Conservation (phyloP, 2,888 invertebrate genomes). For the Ecliptopera silaceata region DNA sequence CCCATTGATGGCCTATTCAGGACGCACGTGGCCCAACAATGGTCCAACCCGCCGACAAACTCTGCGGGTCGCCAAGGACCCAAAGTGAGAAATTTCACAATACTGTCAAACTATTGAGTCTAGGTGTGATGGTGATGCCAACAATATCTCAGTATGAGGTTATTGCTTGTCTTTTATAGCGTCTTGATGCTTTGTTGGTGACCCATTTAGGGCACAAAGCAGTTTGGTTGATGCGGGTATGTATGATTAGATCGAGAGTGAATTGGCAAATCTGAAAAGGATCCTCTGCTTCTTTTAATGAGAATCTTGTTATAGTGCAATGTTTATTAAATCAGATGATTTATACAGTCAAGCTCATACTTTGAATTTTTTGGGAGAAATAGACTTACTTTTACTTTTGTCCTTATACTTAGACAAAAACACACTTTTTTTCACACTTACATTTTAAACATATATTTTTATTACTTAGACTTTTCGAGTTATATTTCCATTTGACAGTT, state of each 20-base stretch:
- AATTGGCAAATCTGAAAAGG: conserved; percentile 26
- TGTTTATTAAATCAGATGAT: not conserved
- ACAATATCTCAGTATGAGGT: conserved; percentile 74
- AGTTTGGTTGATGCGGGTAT: conserved; percentile 43
- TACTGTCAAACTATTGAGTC: conserved; percentile 72
- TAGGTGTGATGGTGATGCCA: conserved; percentile 63
- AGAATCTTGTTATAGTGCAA: conserved; percentile 19
- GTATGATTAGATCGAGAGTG: conserved; percentile 39
- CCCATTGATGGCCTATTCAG: conserved; percentile 54
- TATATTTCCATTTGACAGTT: too few relatives aligned
- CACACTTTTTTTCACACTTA: too few relatives aligned
- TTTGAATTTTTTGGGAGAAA: too few relatives aligned
- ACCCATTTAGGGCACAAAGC: conserved; percentile 54
- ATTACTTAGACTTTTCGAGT: too few relatives aligned
- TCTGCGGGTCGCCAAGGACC: conserved; percentile 71
- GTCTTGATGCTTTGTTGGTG: conserved; percentile 59
- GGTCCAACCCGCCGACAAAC: conserved; percentile 60
- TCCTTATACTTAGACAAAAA: too few relatives aligned
- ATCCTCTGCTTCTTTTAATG: conserved; percentile 23
- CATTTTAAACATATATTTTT: too few relatives aligned
- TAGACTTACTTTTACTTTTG: too few relatives aligned
- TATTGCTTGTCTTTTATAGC: conserved; percentile 55
- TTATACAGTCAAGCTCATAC: too few relatives aligned
- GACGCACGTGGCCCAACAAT: conserved; percentile 76
- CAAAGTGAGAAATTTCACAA: conserved; percentile 75